Evolutionary conservation across 2,797 vertebrate species (phyloP).

Genomic region (Gobionotothen gibberifrons): DNA sequence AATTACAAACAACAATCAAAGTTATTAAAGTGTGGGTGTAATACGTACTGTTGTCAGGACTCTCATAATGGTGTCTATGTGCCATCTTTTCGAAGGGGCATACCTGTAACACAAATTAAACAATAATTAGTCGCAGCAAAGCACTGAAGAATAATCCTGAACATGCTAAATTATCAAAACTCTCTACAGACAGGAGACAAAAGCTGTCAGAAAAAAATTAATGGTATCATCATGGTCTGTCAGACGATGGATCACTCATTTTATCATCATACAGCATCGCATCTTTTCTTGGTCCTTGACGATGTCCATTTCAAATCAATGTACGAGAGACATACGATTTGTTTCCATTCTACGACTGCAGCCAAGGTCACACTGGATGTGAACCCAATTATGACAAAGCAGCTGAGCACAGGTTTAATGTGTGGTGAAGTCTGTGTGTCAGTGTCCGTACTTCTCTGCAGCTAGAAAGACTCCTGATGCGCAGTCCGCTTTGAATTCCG

Average conservation of each 20-base stretch:
- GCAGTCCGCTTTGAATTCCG: constrained; percentile 99
- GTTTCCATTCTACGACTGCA: too few species aligned
- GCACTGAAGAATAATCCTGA: neutral
- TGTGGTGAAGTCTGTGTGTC: constrained; percentile 12
- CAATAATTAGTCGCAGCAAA: constrained; percentile 5
- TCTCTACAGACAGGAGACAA: neutral
- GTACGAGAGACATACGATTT: too few species aligned
- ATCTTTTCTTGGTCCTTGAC: too few species aligned
- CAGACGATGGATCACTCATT: constrained; percentile 95
- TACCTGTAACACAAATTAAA: constrained; percentile 84
- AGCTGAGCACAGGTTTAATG: neutral
- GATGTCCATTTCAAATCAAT: too few species aligned
- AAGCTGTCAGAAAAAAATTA: constrained; percentile 85
- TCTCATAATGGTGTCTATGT: constrained; percentile 99
- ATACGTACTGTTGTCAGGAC: constrained; percentile 95
- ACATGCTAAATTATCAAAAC: neutral
- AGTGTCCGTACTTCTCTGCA: constrained; percentile 94
- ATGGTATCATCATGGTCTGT: constrained; percentile 85
- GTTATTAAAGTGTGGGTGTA: constrained; percentile 3
- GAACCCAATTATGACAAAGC: constrained; percentile 22
- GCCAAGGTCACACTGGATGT: constrained; percentile 4
- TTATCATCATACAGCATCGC: constrained; percentile 90
- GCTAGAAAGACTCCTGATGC: constrained; percentile 98
- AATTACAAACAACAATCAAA: constrained; percentile 37
- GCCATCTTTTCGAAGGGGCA: constrained; percentile 99